Evolutionary conservation across 2,888 invertebrate genomes (phyloP).

Genomic region (Yponomeuta malinellus): DNA sequence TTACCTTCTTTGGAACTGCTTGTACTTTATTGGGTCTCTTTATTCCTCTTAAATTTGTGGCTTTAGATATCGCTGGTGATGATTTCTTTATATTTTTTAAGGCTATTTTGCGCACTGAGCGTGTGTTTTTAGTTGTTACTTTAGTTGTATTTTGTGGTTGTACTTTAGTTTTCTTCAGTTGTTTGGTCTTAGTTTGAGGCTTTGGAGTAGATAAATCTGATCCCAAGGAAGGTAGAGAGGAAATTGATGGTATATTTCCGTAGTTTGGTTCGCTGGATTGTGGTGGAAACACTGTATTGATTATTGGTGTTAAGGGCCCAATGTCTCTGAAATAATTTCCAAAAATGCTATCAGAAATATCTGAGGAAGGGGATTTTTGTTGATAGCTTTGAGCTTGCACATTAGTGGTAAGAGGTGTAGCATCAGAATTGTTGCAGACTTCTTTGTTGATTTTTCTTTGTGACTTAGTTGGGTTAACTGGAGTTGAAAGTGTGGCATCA

Average conservation of each 20-base stretch:
- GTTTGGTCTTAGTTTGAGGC: not conserved
- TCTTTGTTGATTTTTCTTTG: not conserved
- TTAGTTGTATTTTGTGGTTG: not conserved
- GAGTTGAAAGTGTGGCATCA: not conserved
- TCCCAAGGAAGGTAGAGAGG: not conserved
- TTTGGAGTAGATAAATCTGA: not conserved
- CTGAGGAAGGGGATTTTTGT: not conserved
- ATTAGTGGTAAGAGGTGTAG: not conserved
- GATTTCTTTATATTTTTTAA: too few species aligned
- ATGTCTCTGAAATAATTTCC: not conserved
- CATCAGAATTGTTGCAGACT: not conserved
- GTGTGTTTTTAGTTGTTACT: not conserved
- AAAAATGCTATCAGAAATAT: not conserved
- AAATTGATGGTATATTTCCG: not conserved
- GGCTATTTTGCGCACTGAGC: not conserved
- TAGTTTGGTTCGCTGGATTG: not conserved
- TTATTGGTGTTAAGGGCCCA: not conserved
- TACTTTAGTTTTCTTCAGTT: not conserved
- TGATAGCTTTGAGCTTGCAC: not conserved
- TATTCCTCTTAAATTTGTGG: not conserved
- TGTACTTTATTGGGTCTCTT: conserved; percentile 2
- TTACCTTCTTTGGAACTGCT: not conserved
- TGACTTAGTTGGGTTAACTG: not conserved
- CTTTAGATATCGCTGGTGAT: not conserved
- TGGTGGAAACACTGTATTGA: conserved; percentile 3